phyloP scores from a whole-genome alignment of 2,888 invertebrate species.

The Apotomis turbidana region DNA sequence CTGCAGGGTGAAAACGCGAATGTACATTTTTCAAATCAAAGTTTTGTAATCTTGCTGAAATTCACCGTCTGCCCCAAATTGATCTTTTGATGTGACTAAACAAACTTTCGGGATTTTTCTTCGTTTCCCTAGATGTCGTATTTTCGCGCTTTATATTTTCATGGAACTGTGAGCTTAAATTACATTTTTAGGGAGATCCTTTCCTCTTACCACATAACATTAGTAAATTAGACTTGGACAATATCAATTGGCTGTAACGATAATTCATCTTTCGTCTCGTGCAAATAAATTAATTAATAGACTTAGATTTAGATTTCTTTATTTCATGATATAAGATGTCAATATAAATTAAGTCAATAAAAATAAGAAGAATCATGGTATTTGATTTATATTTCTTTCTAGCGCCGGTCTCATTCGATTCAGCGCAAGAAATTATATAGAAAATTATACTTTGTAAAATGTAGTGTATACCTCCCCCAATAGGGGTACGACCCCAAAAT shows the following conservation, averaged over 20 bases:
- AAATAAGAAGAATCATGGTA: too few species aligned
- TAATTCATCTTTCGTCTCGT: background rate
- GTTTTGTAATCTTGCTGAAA: constrained; percentile 28
- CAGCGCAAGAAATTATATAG: too few species aligned
- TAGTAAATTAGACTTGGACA: background rate
- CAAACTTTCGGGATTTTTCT: constrained; percentile 27
- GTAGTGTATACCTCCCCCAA: too few species aligned
- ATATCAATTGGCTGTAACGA: background rate
- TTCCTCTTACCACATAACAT: background rate
- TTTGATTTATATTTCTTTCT: too few species aligned
- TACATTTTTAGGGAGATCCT: background rate
- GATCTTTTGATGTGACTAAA: constrained; percentile 28
- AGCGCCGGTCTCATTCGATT: too few species aligned
- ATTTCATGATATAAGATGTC: too few species aligned
- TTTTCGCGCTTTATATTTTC: constrained; percentile 2
- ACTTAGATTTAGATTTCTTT: background rate
- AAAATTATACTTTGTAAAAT: too few species aligned
- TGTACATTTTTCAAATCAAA: constrained; percentile 23
- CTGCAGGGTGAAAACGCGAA: constrained; percentile 5
- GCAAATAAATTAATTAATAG: too few species aligned
- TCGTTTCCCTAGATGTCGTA: constrained; percentile 9
- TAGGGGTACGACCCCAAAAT: too few species aligned
- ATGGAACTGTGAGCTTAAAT: background rate
- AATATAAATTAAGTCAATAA: too few species aligned
- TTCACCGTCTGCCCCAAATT: constrained; percentile 15